Percentiles rank a stretch among this genome's conserved stretches.
phyloP scores from a whole-genome alignment of 2,888 invertebrate species.

The Palloptera scutellata region DNA sequence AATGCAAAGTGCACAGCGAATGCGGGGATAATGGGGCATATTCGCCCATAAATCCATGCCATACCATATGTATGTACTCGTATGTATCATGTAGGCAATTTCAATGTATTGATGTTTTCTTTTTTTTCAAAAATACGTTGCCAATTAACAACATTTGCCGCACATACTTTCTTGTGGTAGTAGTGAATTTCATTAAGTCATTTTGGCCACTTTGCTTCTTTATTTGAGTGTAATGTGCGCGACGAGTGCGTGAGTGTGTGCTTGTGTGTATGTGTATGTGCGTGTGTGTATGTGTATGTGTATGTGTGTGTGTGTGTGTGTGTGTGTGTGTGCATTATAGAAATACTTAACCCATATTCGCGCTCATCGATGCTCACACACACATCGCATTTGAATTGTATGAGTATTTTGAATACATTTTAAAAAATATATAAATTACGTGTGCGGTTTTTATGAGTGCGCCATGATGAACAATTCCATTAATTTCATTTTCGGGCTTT shows the following conservation, averaged over 20 bases:
- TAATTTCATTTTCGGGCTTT: constrained; percentile 2
- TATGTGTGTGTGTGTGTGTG: constrained; percentile 5
- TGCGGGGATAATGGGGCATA: too few species aligned
- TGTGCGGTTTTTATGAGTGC: background rate
- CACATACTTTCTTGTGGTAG: constrained; percentile 27
- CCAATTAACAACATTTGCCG: constrained; percentile 9
- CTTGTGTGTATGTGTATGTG: constrained; percentile 7
- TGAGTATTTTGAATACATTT: constrained; percentile 9
- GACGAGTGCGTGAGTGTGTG: background rate
- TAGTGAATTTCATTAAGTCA: background rate
- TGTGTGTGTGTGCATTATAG: background rate
- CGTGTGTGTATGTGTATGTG: constrained; percentile 10
- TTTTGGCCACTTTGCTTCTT: constrained; percentile 13
- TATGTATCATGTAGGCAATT: constrained; percentile 23
- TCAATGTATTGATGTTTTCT: constrained; percentile 12
- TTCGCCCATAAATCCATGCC: too few species aligned
- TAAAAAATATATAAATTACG: constrained; percentile 9
- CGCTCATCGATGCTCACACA: too few species aligned
- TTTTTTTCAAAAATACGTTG: too few species aligned
- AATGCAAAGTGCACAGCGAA: too few species aligned
- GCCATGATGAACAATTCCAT: constrained; percentile 4
- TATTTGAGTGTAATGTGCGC: background rate
- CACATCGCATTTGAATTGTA: background rate
- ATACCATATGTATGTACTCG: too few species aligned
- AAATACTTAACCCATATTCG: background rate